A percentile compares a stretch with the other conserved stretches of the same genome.
These are phyloP conservation scores for Hepsetus odoe DNA, from an alignment of 2,113 vertebrate species.

Conservation along the genomic window DNA sequence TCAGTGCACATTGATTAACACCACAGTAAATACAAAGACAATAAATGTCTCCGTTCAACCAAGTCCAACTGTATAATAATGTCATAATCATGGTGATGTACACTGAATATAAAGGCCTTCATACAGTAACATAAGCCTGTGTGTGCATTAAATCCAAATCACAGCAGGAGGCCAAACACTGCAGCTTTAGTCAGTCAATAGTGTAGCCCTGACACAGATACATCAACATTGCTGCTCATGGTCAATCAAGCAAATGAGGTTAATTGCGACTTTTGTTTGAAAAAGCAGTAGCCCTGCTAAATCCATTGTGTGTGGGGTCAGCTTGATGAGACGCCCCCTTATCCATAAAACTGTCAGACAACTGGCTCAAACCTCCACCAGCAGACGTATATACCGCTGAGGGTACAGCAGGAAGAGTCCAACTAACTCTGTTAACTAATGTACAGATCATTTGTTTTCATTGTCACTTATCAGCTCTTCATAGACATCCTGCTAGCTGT, in stretches of 20 bases:
- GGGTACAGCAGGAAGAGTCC: not conserved
- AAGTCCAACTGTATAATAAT: not conserved
- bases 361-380: not conserved
- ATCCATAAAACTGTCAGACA: slow-evolving; percentile 2
- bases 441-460: too few species aligned
- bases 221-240: not conserved
- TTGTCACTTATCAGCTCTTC: too few species aligned
- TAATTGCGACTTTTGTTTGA: slow-evolving; percentile 46
- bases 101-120: not conserved
- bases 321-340: slow-evolving; percentile 14
- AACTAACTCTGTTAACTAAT: too few species aligned
- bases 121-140: slow-evolving; percentile 29
- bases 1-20: not conserved
- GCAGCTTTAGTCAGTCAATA: slow-evolving; percentile 42
- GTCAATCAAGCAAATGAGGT: slow-evolving; percentile 39
- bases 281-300: not conserved
- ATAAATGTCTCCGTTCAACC: not conserved
- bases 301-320: slow-evolving; percentile 29
- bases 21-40: slow-evolving; percentile 13
- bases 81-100: not conserved
- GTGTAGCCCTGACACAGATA: slow-evolving; percentile 24
- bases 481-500: too few species aligned
- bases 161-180: slow-evolving; percentile 41
- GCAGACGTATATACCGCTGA: not conserved
- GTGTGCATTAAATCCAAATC: slow-evolving; percentile 44